phyloP scores from a whole-genome alignment of 1,140 invertebrate species.

The Drosophila arizonae region DNA sequence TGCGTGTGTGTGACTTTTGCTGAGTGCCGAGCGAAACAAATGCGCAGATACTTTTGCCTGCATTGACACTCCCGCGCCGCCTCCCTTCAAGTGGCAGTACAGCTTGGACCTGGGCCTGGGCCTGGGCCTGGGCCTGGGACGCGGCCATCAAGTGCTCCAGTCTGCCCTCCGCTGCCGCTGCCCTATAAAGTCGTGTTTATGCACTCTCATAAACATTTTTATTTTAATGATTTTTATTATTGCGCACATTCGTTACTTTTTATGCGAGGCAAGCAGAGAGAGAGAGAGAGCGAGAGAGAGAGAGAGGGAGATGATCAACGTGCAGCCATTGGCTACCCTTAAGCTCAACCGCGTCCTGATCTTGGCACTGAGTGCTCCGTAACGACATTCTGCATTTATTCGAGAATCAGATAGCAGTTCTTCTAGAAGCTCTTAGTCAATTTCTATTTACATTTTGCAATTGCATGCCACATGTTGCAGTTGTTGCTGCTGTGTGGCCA shows the following conservation, averaged over 20 bases:
- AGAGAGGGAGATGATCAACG: too few species aligned
- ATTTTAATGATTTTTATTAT: slow-evolving; percentile 82
- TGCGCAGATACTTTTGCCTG: slow-evolving; percentile 58
- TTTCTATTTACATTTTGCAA: too few species aligned
- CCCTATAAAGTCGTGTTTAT: slow-evolving; percentile 72
- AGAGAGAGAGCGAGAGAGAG: too few species aligned
- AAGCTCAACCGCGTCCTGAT: slow-evolving; percentile 41
- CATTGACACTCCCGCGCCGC: slow-evolving; percentile 56
- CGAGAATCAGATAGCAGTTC: too few species aligned
- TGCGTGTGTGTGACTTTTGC: slow-evolving; percentile 22
- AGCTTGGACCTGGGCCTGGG: background rate
- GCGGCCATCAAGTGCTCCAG: slow-evolving; percentile 63
- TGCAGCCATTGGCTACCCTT: background rate
- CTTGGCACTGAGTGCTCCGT: slow-evolving; percentile 15
- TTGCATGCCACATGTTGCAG: too few species aligned
- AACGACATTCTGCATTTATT: background rate
- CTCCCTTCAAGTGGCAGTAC: background rate
- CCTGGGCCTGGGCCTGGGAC: slow-evolving; percentile 2
- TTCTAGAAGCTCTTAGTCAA: too few species aligned
- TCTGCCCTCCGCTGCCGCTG: slow-evolving; percentile 21
- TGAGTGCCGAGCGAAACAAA: slow-evolving; percentile 52
- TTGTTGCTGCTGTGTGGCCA: slow-evolving; percentile 27
- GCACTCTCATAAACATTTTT: slow-evolving; percentile 82
- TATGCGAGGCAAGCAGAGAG: slow-evolving; percentile 55
- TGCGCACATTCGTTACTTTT: slow-evolving; percentile 81